Percentiles rank a stretch among this genome's conserved stretches.
phyloP scores from a whole-genome alignment of 2,888 invertebrate genomes.

The Agriopis marginaria region DNA sequence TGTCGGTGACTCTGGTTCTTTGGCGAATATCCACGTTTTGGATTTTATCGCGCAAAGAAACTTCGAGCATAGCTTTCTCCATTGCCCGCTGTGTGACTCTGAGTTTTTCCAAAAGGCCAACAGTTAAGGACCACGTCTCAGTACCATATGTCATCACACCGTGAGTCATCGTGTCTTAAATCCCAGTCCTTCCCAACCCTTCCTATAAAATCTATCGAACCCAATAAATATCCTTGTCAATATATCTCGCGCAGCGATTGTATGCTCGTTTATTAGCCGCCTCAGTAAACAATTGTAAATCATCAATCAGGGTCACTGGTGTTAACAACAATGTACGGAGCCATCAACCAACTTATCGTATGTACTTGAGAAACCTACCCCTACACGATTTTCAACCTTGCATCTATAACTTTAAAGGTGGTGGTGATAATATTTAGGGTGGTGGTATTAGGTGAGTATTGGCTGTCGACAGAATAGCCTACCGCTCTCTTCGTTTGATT shows the following conservation, averaged over 20 bases:
- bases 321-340: slow-evolving; percentile 43
- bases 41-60: too few species aligned
- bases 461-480: slow-evolving; percentile 24
- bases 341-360: slow-evolving; percentile 29
- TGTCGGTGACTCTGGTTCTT: too few species aligned
- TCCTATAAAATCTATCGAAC: background rate
- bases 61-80: too few species aligned
- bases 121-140: too few species aligned
- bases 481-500: slow-evolving; percentile 27
- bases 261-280: slow-evolving; percentile 34
- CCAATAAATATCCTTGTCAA: slow-evolving; percentile 14
- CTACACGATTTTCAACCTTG: slow-evolving; percentile 25
- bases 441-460: slow-evolving; percentile 3
- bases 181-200: background rate
- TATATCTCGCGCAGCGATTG: slow-evolving; percentile 15
- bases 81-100: too few species aligned
- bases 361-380: background rate
- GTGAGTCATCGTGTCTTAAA: background rate
- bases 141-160: too few species aligned
- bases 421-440: background rate
- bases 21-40: too few species aligned
- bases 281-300: slow-evolving; percentile 51
- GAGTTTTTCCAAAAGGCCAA: too few species aligned
- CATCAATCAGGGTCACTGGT: slow-evolving; percentile 53
- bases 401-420: background rate